Base-by-base conservation (phyloP, 2,113 vertebrate species). In the Cyprinus carpio region DNA sequence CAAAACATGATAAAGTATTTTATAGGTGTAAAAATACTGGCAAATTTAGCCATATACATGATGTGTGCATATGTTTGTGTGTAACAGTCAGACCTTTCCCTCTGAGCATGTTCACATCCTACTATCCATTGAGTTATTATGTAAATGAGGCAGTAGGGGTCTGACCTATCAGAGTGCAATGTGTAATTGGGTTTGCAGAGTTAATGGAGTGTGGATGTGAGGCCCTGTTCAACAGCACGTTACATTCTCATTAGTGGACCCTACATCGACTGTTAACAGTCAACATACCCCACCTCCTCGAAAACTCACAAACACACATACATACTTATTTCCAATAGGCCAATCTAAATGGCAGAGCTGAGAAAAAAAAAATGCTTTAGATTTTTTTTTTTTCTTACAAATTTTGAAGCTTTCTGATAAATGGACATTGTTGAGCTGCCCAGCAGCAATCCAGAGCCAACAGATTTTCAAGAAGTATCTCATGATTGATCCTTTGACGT, bases 181-280 rank as follows among this genome's bases (percentile, higher is more conserved):
- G 75, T 88, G 87, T 90, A 85, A 87, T 87, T 88, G 89, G 87
- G 83, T 90, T 90, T 82, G 83, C 83, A 86, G 85, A 88, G 85
- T 85, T 90, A 87, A 89, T 90, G 80, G 80, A 90, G 80, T 87
- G 81, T 72, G 86, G 83, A 87, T 83, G 58, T 69, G 83, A 85
- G 71, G 43, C 78, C 16, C 81, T 79, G 4, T 84, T 85, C 72
- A 88, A 79, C 79, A 84, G 82, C 85, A 85, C 71, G 86, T 87
- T 88, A 80, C 62, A 29, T 85, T 90, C 79, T 87, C 85, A 90
- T 88, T 90, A 87, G 58, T 60, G 46, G 62, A 81, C 78, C 80
- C 75, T 31, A 20, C 64, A 65, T 86, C 37, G 16, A 76, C 74
- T 85, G 85, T 88, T 82, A 88, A 46, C 43, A 81, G 75, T 85